Conservation (phyloP, 2,888 invertebrate species). For the Zonitis immaculata region DNA sequence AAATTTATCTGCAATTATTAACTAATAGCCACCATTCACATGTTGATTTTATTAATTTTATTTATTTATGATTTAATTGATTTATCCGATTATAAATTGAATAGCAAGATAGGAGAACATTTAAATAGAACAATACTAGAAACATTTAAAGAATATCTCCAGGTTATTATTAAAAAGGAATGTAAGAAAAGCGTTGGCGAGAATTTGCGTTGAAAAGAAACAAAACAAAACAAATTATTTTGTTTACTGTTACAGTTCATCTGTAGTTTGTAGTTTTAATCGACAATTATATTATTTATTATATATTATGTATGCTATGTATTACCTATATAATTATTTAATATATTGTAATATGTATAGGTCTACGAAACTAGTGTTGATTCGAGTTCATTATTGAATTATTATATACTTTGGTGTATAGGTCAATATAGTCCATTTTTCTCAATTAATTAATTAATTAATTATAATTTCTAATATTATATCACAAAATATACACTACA, state of each 20-base stretch:
- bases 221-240: constrained; percentile 4
- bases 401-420: constrained; percentile 22
- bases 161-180: constrained; percentile 11
- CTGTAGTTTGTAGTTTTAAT: too few species aligned
- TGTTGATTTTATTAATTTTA: background rate
- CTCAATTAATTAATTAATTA: constrained; percentile 25
- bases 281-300: constrained; percentile 9
- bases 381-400: constrained; percentile 13
- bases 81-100: constrained; percentile 10
- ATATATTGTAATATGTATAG: too few species aligned
- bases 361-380: constrained; percentile 22
- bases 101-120: background rate
- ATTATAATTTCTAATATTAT: constrained; percentile 36
- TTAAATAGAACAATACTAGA: background rate
- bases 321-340: background rate
- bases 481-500: constrained; percentile 40
- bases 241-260: too few species aligned
- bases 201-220: background rate
- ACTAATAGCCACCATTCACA: background rate
- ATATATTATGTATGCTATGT: background rate
- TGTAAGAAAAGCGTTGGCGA: constrained; percentile 13
- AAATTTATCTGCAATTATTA: background rate
- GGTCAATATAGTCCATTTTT: constrained; percentile 6
- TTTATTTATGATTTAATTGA: constrained; percentile 4
- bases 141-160: background rate